phyloP scores from a whole-genome alignment of 2,888 invertebrate species.

The Xestia ashworthii region DNA sequence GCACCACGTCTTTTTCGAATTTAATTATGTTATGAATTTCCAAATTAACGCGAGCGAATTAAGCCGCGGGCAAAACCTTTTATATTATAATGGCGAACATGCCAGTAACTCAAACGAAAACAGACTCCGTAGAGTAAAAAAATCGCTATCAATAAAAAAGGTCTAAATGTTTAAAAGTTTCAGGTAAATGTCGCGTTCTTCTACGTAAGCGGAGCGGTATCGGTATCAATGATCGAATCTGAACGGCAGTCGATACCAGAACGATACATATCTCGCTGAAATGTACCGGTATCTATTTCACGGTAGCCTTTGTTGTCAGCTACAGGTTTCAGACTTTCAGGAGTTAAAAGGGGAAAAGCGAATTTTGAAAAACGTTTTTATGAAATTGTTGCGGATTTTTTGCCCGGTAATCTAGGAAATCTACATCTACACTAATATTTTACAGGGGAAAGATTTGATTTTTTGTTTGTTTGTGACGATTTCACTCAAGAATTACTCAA shows the following conservation, averaged over 20 bases:
- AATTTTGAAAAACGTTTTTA: neutral
- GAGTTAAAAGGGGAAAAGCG: neutral
- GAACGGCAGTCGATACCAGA: slow-evolving; percentile 67
- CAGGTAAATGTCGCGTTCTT: slow-evolving; percentile 22
- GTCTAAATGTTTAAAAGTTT: slow-evolving; percentile 11
- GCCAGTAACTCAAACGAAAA: neutral
- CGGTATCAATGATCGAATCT: slow-evolving; percentile 67
- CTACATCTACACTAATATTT: too few species aligned
- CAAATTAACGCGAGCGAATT: too few species aligned
- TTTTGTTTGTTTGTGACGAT: too few species aligned
- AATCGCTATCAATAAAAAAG: neutral
- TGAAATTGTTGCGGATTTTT: neutral
- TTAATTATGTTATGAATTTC: too few species aligned
- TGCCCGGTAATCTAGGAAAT: neutral
- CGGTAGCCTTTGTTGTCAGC: slow-evolving; percentile 53
- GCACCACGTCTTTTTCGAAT: too few species aligned
- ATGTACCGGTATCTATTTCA: slow-evolving; percentile 62
- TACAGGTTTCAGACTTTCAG: slow-evolving; percentile 36
- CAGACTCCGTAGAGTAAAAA: neutral
- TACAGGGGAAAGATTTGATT: too few species aligned
- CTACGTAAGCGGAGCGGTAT: slow-evolving; percentile 61
- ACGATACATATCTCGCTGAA: slow-evolving; percentile 67
- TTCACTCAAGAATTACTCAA: too few species aligned
- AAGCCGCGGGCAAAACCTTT: too few species aligned
- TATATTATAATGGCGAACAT: neutral